Evolutionary conservation across 2,888 invertebrate genomes (phyloP).

Genomic region (Sipha maydis): DNA sequence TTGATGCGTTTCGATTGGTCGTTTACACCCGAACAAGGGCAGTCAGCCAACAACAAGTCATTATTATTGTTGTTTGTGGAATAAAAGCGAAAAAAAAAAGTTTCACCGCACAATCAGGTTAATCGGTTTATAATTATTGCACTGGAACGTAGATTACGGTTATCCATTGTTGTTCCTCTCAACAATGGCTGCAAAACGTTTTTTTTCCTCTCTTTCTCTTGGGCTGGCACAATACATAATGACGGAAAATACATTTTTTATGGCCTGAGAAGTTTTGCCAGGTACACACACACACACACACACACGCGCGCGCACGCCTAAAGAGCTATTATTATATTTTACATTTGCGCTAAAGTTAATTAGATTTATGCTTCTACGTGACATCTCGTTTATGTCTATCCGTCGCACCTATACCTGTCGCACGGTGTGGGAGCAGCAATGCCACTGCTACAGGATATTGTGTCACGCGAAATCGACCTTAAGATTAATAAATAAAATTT

Average conservation of each 20-base stretch:
- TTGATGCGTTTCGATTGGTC: constrained; percentile 49
- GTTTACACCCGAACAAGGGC: constrained; percentile 46
- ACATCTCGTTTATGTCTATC: constrained; percentile 29
- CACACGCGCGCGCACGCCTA: not conserved
- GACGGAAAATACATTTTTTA: constrained; percentile 61
- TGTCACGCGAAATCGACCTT: constrained; percentile 22
- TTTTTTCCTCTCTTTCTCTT: not conserved
- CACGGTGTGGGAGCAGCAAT: not conserved
- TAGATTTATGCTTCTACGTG: constrained; percentile 51
- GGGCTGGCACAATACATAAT: constrained; percentile 48
- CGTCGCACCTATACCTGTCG: not conserved
- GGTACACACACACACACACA: constrained; percentile 18
- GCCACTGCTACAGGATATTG: not conserved
- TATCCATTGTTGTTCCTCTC: constrained; percentile 52
- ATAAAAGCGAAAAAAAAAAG: constrained; percentile 49
- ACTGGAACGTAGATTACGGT: constrained; percentile 51
- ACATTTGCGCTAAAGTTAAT: constrained; percentile 44
- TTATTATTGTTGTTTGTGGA: constrained; percentile 28
- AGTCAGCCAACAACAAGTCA: constrained; percentile 48
- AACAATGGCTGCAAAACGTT: constrained; percentile 61
- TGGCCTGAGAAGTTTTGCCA: constrained; percentile 57
- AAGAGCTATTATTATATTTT: constrained; percentile 46
- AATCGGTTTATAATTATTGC: constrained; percentile 62
- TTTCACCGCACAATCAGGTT: constrained; percentile 61
- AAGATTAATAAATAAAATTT: constrained; percentile 1